Percentiles rank a stretch among this genome's conserved stretches.
These are phyloP conservation scores for Amblyraja radiata DNA, from an alignment of 2,797 vertebrate species.

Conservation along the genomic window DNA sequence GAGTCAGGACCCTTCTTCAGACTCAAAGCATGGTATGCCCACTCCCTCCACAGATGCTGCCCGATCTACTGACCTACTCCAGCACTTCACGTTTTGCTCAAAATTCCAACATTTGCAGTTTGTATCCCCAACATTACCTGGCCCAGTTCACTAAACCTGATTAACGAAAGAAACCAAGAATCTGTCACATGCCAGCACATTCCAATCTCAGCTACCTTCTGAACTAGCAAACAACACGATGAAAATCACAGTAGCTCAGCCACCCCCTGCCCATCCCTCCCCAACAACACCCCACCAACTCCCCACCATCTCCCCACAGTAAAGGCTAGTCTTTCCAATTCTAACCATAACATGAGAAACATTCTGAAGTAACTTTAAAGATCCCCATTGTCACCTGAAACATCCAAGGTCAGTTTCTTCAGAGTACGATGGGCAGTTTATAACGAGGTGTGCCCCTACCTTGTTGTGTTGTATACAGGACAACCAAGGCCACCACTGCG, in stretches of 20 bases:
- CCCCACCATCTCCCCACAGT: not conserved
- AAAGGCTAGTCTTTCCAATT: not conserved
- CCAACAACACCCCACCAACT: no score
- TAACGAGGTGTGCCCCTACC: slow-evolving; percentile 62
- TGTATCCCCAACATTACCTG: no score
- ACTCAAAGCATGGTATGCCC: no score
- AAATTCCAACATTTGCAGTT: no score
- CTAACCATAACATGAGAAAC: not conserved
- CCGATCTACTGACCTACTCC: no score
- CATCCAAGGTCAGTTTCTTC: not conserved
- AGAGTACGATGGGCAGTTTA: not conserved
- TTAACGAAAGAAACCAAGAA: not conserved
- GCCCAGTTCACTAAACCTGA: not conserved
- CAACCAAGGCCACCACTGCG: slow-evolving; percentile 70
- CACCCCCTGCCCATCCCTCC: not conserved
- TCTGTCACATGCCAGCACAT: not conserved
- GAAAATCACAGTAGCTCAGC: not conserved
- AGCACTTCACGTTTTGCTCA: no score
- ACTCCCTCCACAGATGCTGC: no score
- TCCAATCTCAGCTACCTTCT: not conserved
- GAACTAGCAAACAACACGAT: not conserved
- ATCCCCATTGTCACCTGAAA: not conserved
- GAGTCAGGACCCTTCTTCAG: no score
- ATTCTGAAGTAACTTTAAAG: not conserved
- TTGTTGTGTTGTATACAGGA: slow-evolving; percentile 76